Base-by-base conservation (phyloP, 1,140 invertebrate species). In the Drosophila orosa region DNA sequence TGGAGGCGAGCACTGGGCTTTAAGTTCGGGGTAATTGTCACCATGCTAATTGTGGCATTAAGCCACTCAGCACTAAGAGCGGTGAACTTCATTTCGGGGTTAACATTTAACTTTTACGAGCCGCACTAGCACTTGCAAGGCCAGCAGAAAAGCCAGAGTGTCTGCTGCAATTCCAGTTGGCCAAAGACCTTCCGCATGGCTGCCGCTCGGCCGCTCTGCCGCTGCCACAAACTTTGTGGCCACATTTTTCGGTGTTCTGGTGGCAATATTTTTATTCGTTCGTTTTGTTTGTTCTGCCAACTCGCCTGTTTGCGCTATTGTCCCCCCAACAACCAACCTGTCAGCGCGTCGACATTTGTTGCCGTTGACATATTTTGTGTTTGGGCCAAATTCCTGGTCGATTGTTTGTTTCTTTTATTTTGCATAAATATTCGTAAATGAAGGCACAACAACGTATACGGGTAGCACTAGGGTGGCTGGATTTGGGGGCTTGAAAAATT, bases 271-370 rank as follows among this genome's bases (percentile, higher is more conserved):
- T 75, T 59, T 74, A 35, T 60, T 50, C 39, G 17, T 52, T 37
- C 45, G 35, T 69, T 39, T 27, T 65, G 37, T 55, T 54, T 29
- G 17, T 24, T 35, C 31, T 39, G 44, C 9, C 39, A 45, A 3
- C 19, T 15, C 27, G 35, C 10, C 33, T 59, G 19, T 59, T 40
- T 76, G 42, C 59, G 44, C 29, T 19, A 25, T 24, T 80, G 10
- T 37, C 44, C 48, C 27, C 9, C 27, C 8, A 9, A 44, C 35
- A 13, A 39, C 22, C 55, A 12, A 33, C 27, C 63, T 89, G 80
- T 83, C 84, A 87, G 52, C 48, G 66, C 55, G 45, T 35, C 42
- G 35, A 80, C 79, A 89, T 90, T 89, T 89, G 78, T 90, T 78
- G 81, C 60, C 59, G 71, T 84, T 85, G 80, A 81, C 74, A 78